Evolutionary conservation across 2,113 vertebrate species (phyloP).

Genomic region (Butorides virescens): DNA sequence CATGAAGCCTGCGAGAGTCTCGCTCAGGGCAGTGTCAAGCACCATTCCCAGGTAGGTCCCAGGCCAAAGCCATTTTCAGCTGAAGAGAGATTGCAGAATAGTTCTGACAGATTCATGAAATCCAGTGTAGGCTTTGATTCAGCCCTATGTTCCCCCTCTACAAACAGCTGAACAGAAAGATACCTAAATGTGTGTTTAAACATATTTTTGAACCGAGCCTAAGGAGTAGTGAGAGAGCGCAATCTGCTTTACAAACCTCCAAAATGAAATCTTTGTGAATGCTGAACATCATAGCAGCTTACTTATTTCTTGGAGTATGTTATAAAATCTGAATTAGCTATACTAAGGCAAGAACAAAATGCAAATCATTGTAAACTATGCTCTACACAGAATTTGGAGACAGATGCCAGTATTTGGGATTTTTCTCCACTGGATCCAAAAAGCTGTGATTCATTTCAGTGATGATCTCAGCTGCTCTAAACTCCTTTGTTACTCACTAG

Average conservation of each 20-base stretch:
- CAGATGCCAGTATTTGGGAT: neutral
- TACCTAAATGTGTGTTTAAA: neutral
- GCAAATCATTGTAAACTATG: neutral
- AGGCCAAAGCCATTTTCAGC: neutral
- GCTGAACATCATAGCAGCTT: neutral
- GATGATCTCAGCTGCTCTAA: neutral
- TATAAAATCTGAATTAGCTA: neutral
- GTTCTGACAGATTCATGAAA: neutral
- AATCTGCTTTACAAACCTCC: neutral
- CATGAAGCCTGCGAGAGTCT: neutral
- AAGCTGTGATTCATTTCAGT: neutral
- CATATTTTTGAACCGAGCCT: neutral
- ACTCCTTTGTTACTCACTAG: neutral
- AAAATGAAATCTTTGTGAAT: neutral
- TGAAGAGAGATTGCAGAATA: neutral
- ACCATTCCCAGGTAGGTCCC: neutral
- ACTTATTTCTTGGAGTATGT: neutral
- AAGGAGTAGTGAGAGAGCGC: neutral
- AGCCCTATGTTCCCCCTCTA: neutral
- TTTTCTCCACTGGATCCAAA: neutral
- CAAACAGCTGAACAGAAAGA: neutral
- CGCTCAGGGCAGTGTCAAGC: neutral
- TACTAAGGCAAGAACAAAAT: neutral
- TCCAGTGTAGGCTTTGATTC: neutral
- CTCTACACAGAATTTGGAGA: neutral